Evolutionary conservation across 2,888 invertebrate species (phyloP).

Genomic region (Cyrtodaria siliqua): DNA sequence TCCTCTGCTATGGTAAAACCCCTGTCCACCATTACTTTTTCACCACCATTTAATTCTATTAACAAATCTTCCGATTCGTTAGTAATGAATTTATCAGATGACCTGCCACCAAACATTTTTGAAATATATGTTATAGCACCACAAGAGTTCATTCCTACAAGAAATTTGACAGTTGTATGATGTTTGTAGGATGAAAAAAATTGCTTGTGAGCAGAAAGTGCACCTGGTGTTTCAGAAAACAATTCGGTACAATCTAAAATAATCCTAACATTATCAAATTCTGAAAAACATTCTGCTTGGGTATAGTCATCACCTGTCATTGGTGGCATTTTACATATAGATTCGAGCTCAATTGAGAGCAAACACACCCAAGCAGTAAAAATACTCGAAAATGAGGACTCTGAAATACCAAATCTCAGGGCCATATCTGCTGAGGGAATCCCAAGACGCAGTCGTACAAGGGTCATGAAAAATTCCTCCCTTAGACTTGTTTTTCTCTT

Average conservation of each 20-base stretch:
- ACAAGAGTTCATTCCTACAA: constrained; percentile 50
- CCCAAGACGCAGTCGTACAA: constrained; percentile 31
- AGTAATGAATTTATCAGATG: constrained; percentile 47
- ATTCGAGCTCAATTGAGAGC: too few species aligned
- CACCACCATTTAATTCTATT: constrained; percentile 24
- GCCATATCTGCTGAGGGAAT: constrained; percentile 22
- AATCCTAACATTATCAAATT: too few species aligned
- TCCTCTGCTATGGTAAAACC: constrained; percentile 44
- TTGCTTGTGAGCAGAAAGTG: constrained; percentile 33
- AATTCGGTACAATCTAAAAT: constrained; percentile 44
- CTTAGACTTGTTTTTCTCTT: neutral
- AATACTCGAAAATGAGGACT: constrained; percentile 8
- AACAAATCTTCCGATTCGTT: constrained; percentile 27
- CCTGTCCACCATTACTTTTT: constrained; percentile 52
- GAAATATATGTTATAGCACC: constrained; percentile 51
- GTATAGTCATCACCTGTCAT: too few species aligned
- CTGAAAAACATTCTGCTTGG: too few species aligned
- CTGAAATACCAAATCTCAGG: constrained; percentile 21
- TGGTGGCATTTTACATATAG: too few species aligned
- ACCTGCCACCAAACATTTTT: constrained; percentile 44
- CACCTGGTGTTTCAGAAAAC: constrained; percentile 35
- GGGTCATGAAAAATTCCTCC: constrained; percentile 35
- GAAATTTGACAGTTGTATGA: constrained; percentile 45
- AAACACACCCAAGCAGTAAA: too few species aligned
- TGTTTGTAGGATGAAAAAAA: constrained; percentile 49